Conservation (phyloP, 2,888 invertebrate genomes). For the Caenorhabditis becei region DNA sequence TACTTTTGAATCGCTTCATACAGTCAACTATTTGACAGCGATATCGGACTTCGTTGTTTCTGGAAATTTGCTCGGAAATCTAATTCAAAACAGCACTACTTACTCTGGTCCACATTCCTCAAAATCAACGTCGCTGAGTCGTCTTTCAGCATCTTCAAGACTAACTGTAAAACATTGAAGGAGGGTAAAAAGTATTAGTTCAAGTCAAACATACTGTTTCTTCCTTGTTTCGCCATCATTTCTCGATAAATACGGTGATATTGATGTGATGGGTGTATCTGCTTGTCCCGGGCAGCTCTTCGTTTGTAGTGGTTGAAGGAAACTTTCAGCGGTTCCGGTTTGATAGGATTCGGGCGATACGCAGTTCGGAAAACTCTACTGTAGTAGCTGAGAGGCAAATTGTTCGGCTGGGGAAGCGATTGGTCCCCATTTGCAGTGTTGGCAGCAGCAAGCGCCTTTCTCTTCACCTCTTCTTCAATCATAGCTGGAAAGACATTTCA, state of each 20-base stretch:
- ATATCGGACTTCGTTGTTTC: conserved; percentile 57
- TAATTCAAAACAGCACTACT: neutral
- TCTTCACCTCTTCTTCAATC: conserved; percentile 61
- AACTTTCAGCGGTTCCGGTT: conserved; percentile 61
- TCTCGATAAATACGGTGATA: conserved; percentile 23
- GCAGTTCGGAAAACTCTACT: conserved; percentile 67
- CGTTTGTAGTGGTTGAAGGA: conserved; percentile 67
- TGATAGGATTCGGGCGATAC: conserved; percentile 60
- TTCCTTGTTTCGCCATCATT: conserved; percentile 31
- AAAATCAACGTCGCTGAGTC: conserved; percentile 40
- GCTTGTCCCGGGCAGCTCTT: conserved; percentile 17
- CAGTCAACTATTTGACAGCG: conserved; percentile 64
- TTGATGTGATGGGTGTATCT: neutral
- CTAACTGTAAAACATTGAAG: conserved; percentile 12
- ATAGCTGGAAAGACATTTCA: conserved; percentile 46
- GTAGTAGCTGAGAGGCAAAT: conserved; percentile 68
- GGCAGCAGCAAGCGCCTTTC: conserved; percentile 20
- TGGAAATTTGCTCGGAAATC: conserved; percentile 19
- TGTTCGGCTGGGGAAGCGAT: conserved; percentile 17
- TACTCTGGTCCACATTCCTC: conserved; percentile 64
- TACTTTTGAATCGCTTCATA: conserved; percentile 64
- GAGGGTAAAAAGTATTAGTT: neutral
- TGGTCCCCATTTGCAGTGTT: conserved; percentile 15
- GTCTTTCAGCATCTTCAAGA: conserved; percentile 32
- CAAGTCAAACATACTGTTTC: conserved; percentile 18